A percentile compares a stretch with the other conserved stretches of the same genome.
Conservation (phyloP, 2,113 vertebrate genomes). For the Clarias batrachus region DNA sequence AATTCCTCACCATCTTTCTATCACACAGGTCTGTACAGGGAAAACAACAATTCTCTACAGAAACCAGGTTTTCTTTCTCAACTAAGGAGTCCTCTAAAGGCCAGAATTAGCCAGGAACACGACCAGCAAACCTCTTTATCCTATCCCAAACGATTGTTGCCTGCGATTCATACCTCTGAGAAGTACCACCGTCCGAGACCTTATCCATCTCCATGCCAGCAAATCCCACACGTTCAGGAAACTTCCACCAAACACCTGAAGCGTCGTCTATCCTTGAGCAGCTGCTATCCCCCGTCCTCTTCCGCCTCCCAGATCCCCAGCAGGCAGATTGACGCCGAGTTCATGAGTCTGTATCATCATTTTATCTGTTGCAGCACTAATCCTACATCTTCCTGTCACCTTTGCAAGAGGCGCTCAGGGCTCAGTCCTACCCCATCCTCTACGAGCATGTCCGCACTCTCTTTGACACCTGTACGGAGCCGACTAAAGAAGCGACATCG, state of each 20-base stretch:
- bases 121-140: constrained; percentile 44
- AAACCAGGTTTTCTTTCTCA: constrained; percentile 25
- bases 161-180: not conserved
- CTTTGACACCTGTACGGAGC: constrained; percentile 66
- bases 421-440: constrained; percentile 36
- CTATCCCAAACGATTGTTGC: not conserved
- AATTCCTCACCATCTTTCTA: not conserved
- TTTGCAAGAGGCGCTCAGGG: constrained; percentile 51
- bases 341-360: constrained; percentile 67
- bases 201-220: not conserved
- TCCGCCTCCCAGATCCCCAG: constrained; percentile 37
- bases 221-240: not conserved
- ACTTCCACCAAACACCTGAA: not conserved
- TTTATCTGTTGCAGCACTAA: constrained; percentile 63
- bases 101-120: constrained; percentile 1
- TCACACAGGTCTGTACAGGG: not conserved
- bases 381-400: constrained; percentile 44
- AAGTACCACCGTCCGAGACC: not conserved
- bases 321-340: constrained; percentile 57
- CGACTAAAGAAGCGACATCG: constrained; percentile 64
- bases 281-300: not conserved
- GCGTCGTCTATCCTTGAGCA: constrained; percentile 20
- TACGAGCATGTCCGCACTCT: constrained; percentile 63
- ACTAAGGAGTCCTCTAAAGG: constrained; percentile 55
- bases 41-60: not conserved